phyloP scores from a whole-genome alignment of 2,888 invertebrate genomes.

The Tricholauxania praeusta region DNA sequence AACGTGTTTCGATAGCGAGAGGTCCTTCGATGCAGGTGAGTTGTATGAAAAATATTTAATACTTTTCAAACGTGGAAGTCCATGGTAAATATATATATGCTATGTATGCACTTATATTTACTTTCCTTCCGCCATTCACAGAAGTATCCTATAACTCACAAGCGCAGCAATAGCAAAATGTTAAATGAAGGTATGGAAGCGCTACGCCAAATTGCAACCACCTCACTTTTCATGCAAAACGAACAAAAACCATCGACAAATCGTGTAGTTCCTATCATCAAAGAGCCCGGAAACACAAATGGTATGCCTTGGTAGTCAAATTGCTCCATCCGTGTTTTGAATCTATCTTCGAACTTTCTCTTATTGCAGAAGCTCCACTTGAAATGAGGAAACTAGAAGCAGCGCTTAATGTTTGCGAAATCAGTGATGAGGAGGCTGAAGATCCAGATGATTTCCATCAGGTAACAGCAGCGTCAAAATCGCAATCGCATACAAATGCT shows the following conservation, averaged over 20 bases:
- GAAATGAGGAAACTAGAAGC: constrained; percentile 65
- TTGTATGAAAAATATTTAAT: constrained; percentile 24
- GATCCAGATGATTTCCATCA: constrained; percentile 5
- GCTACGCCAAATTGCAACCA: constrained; percentile 68
- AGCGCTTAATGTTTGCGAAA: constrained; percentile 61
- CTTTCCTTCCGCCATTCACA: constrained; percentile 40
- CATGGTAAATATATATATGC: too few species aligned
- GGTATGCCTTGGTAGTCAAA: constrained; percentile 48
- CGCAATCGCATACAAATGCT: constrained; percentile 48
- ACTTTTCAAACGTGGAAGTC: background rate
- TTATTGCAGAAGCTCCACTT: constrained; percentile 56
- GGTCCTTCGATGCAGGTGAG: constrained; percentile 63
- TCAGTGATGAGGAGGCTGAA: constrained; percentile 62
- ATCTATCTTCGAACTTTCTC: background rate
- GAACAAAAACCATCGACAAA: constrained; percentile 66
- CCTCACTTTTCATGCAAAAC: constrained; percentile 69
- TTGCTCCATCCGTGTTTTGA: background rate
- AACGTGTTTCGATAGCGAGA: constrained; percentile 66
- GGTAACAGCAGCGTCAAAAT: constrained; percentile 22
- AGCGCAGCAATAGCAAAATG: constrained; percentile 66
- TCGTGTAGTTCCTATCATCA: constrained; percentile 67
- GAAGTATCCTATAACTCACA: constrained; percentile 65
- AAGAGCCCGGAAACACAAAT: constrained; percentile 62
- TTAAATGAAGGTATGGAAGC: constrained; percentile 69
- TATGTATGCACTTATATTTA: too few species aligned